Evolutionary conservation across 2,797 vertebrate species (phyloP), one percentile per base, ranked within the genome.

Genomic region (Rhabdophis nuchalis): DNA sequence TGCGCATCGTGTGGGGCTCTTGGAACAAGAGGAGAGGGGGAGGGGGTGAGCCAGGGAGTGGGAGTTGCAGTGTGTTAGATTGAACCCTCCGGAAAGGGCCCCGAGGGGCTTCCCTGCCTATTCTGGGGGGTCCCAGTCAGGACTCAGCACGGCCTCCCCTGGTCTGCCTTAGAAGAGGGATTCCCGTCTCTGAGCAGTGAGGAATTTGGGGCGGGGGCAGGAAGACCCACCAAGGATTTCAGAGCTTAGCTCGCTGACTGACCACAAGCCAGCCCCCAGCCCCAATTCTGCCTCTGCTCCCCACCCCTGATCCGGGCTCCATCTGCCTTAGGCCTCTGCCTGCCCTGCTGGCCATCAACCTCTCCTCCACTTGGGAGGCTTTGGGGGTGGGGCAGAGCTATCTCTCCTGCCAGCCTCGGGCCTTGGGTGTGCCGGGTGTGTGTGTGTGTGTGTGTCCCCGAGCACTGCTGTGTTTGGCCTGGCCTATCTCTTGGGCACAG

Each of bases 381-480:
- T 18, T 1, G 4, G 85, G 20, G 50, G 29, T 53, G 52, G 13
- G 87, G 87, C 36, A 41, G 87, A 27, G 56, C 56, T 88, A 25
- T 88, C 23, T 27, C 56, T 57, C 23, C 14, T 3, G 9, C 72
- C 36, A 82, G 72, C 58, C 54, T 14, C 12, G 10, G 68, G 36
- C 72, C 72, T 10, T 11, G 25, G 88, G 50, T 12, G 41, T 20
- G 87, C 25, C 87, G 8, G 5, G 16, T 18, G 5, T 6, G 4
- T 4, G 4, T 23, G 8, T 20, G 57, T 23, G 5, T 6, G 4
- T 4, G 4, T 23, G 8, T 20, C 20, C 12, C 14, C 0, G 1
- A 32, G 53, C 13, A 16, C 46, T 7, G 12, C 88, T 9, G 29
- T 11, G 2, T 18, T 1, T 27, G 18, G 9, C 27, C 60, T 25